Evolutionary conservation across 2,888 invertebrate genomes (phyloP).

Genomic region (Acrobasis repandana): DNA sequence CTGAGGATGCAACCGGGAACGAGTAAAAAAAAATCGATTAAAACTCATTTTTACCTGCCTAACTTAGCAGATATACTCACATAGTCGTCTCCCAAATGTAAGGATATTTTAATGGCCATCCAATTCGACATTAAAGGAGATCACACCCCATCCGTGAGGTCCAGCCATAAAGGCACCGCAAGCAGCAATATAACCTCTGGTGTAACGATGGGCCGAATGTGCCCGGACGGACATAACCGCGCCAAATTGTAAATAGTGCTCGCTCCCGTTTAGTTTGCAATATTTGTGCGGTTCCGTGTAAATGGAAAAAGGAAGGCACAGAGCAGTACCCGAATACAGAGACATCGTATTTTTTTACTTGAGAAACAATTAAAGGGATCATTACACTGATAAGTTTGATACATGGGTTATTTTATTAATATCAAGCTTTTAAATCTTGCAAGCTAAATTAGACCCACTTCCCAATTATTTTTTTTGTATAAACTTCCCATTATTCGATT

Average conservation of each 20-base stretch:
- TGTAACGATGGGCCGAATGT: slow-evolving; percentile 67
- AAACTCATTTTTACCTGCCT: no score
- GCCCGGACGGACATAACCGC: slow-evolving; percentile 67
- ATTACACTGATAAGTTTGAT: no score
- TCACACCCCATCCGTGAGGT: slow-evolving; percentile 35
- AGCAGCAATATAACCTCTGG: slow-evolving; percentile 70
- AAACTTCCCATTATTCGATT: no score
- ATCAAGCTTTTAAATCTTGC: no score
- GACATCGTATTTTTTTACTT: neutral
- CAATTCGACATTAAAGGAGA: slow-evolving; percentile 17
- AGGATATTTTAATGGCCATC: slow-evolving; percentile 19
- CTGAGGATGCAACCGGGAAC: no score
- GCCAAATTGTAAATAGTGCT: slow-evolving; percentile 78
- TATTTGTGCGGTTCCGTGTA: slow-evolving; percentile 78
- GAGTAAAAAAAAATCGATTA: no score
- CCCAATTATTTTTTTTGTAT: no score
- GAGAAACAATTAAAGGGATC: neutral
- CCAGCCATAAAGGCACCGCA: slow-evolving; percentile 48
- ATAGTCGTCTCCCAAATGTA: no score
- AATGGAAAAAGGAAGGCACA: slow-evolving; percentile 73
- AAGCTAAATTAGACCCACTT: no score
- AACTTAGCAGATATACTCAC: no score
- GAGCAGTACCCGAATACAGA: slow-evolving; percentile 38
- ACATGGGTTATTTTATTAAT: no score
- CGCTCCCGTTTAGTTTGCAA: slow-evolving; percentile 78